These are phyloP conservation scores for Lasioglossum albipes DNA, from an alignment of 1,140 invertebrate genomes.

Conservation along the genomic window DNA sequence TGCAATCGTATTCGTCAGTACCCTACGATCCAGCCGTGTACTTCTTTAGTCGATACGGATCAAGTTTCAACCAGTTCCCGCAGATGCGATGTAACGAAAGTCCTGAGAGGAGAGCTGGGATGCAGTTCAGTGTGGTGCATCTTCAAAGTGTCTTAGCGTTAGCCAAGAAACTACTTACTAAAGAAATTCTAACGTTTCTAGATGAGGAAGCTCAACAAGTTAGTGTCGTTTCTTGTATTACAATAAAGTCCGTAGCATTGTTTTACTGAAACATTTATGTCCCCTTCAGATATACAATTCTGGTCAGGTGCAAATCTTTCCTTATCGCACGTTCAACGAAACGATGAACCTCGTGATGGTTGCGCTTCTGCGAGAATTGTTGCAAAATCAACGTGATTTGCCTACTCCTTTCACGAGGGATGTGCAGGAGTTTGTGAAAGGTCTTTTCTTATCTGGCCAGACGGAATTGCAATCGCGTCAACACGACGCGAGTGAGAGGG, in stretches of 20 bases:
- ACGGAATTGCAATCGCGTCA: slow-evolving; percentile 93
- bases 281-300: slow-evolving; percentile 72
- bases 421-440: slow-evolving; percentile 93
- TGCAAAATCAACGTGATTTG: slow-evolving; percentile 94
- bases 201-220: slow-evolving; percentile 92
- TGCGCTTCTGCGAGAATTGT: slow-evolving; percentile 92
- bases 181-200: slow-evolving; percentile 89
- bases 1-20: slow-evolving; percentile 84
- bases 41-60: slow-evolving; percentile 95
- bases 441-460: slow-evolving; percentile 94
- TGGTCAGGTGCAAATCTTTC: slow-evolving; percentile 86
- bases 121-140: slow-evolving; percentile 87
- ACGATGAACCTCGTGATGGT: slow-evolving; percentile 96
- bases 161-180: slow-evolving; percentile 93
- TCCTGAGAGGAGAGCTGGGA: slow-evolving; percentile 82
- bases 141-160: slow-evolving; percentile 88
- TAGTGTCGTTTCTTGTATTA: background rate
- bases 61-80: slow-evolving; percentile 93
- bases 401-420: slow-evolving; percentile 95
- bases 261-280: background rate
- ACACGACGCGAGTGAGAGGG: slow-evolving; percentile 90
- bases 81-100: slow-evolving; percentile 87
- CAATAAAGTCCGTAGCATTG: too few species aligned
- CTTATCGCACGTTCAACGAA: slow-evolving; percentile 96
- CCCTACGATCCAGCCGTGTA: slow-evolving; percentile 90